Evolutionary conservation across 2,113 vertebrate genomes (phyloP), one percentile per base, ranked within the genome.

Genomic region (Stigmatopora nigra): DNA sequence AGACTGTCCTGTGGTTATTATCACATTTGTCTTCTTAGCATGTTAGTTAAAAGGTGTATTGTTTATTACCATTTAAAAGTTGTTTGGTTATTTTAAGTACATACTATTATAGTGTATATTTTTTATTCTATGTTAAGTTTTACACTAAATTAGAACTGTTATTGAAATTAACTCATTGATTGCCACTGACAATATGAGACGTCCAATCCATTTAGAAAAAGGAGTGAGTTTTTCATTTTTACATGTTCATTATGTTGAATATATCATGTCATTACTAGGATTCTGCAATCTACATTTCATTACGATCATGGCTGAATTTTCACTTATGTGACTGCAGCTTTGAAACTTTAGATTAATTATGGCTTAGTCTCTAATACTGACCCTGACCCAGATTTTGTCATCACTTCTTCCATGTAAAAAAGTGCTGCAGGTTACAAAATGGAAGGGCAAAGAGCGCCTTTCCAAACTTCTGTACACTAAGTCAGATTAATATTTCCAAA

Each of bases 401-500:
- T 14, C 25, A 35, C 55, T 19, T 5, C 16, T 41, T 60, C 11
- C 16, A 48, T 47, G 13, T 55, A 52, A 65, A 53, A 53, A 53
- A 53, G 48, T 20, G 49, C 47, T 25, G 4, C 48, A 16, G 6
- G 1, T 38, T 14, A 25, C 14, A 9, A 38, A 64, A 45, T 51
- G 12, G 36, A 14, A 25, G 14, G 12, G 20, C 14, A 25, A 35
- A 16, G 31, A 69, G 41, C 35, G 4, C 22, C 35, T 7, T 44
- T 20, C 44, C 47, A 38, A 63, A 69, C 46, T 31, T 67, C 20
- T 19, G 61, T 45, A 20, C 13, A 45, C 38, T 17, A 15, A 31
- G 9, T 62, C 58, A 46, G 38, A 52, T 44, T 3, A 31, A 20
- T 58, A 52, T 69, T 61, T 63, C 48, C 22, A 31, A 66, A 55